A percentile compares a stretch with the other conserved stretches of the same genome.
phyloP scores from a whole-genome alignment of 2,888 invertebrate species.

The Chrysomela aeneicollis region DNA sequence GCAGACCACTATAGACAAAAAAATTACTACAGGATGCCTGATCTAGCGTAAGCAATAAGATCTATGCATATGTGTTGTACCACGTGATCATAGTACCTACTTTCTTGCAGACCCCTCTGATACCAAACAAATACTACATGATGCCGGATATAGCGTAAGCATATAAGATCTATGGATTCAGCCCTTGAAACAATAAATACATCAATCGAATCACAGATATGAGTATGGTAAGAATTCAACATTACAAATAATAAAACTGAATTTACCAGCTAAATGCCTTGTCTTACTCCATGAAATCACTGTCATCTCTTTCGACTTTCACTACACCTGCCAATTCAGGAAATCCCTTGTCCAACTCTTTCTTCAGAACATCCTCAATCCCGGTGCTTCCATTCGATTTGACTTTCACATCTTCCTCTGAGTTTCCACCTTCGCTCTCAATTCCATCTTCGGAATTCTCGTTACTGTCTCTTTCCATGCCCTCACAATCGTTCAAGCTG shows the following conservation, averaged over 20 bases:
- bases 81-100: no score
- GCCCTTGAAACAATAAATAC: not conserved
- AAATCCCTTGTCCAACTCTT: not conserved
- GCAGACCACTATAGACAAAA: no score
- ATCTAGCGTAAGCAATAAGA: no score
- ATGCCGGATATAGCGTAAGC: no score
- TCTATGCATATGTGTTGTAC: no score
- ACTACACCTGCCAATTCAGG: not conserved
- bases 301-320: not conserved
- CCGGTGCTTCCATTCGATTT: not conserved
- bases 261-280: not conserved
- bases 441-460: conserved; percentile 15
- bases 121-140: no score
- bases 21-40: no score
- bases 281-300: not conserved
- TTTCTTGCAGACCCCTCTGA: no score
- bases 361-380: not conserved
- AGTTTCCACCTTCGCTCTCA: not conserved
- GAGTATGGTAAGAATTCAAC: not conserved
- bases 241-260: no score
- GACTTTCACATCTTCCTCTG: conserved; percentile 2
- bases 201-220: not conserved
- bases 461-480: conserved; percentile 4
- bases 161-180: not conserved
- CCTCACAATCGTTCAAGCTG: conserved; percentile 30